Base-by-base conservation (phyloP, 2,888 invertebrate species). In the Agrochola circellaris region DNA sequence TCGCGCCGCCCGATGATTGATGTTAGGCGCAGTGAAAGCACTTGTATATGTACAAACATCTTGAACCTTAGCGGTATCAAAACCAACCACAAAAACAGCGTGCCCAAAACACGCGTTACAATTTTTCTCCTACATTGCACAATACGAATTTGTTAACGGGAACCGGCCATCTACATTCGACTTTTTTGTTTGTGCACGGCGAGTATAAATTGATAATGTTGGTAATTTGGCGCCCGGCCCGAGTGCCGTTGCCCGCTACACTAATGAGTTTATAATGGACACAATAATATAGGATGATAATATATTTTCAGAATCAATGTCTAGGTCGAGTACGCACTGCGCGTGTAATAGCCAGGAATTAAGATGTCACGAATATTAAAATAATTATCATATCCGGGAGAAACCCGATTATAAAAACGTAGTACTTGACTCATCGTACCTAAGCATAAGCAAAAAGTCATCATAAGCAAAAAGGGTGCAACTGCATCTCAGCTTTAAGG, bases 211-310 rank as follows among this genome's bases (percentile, higher is more conserved):
- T 96, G 96, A 96, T 96, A 96, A 96, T 96, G 96, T 94, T 94
- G 95, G 96, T 96, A 96, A 96, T 96, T 96, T 96, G 95, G 96
- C 95, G 95, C 92, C 94, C 94, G 93, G 90, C 88, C 90, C 93
- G 93, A 96, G 95, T 96, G 95, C 96, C 96, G 96, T 96, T 96
- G 96, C 93, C 93, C 95, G 96, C 94, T 94, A 95, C 94, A 94
- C 96, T 96, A 96, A 96, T 96, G 96, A 95, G 93, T 95, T 96
- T 96, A 96, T 96, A 96, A 96, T 96, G 96, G 95, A 94, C 93
- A 93, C 92, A 94, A 95, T 96, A 95, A 94, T 95, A 94, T 93
- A 89, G 91, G 92, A 94, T 95, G 94, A 96, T 96, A 93, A 95
- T 95, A 96, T 95, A 95, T 94, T 95, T 95, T 94, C 91, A 90